Conservation (phyloP, 2,888 invertebrate genomes). For the Melangyna quadrimaculata region DNA sequence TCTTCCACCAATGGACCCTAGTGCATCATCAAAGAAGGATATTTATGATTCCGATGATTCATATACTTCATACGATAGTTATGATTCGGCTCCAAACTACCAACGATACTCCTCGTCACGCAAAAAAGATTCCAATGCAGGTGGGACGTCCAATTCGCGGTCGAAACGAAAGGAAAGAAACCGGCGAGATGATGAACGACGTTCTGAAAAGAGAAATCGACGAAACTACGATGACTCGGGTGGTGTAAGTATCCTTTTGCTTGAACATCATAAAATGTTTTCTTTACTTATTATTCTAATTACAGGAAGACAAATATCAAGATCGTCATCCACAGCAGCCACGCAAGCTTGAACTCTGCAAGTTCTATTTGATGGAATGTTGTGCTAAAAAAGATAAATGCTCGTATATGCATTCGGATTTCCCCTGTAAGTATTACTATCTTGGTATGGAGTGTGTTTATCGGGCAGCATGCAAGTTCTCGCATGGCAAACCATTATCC, state of each 20-base stretch:
- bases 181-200: conserved; percentile 59
- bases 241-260: conserved; percentile 79
- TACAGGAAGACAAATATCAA: conserved; percentile 58
- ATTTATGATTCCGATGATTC: conserved; percentile 83
- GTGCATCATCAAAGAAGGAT: conserved; percentile 74
- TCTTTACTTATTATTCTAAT: neutral
- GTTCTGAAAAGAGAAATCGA: conserved; percentile 77
- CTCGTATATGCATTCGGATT: conserved; percentile 97
- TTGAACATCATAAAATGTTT: neutral
- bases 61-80: conserved; percentile 83
- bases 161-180: conserved; percentile 77
- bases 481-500: conserved; percentile 92
- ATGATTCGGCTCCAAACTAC: conserved; percentile 81
- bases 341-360: conserved; percentile 96
- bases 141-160: conserved; percentile 82
- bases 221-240: conserved; percentile 80
- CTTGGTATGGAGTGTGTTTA: conserved; percentile 93
- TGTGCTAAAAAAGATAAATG: conserved; percentile 97
- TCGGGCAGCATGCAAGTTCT: conserved; percentile 95
- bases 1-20: conserved; percentile 76
- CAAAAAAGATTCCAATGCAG: conserved; percentile 77
- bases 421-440: conserved; percentile 98
- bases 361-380: conserved; percentile 97
- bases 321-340: conserved; percentile 95
- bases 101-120: conserved; percentile 80